Evolutionary conservation across 2,113 vertebrate genomes (phyloP).

Genomic region (Elgaria multicarinata): DNA sequence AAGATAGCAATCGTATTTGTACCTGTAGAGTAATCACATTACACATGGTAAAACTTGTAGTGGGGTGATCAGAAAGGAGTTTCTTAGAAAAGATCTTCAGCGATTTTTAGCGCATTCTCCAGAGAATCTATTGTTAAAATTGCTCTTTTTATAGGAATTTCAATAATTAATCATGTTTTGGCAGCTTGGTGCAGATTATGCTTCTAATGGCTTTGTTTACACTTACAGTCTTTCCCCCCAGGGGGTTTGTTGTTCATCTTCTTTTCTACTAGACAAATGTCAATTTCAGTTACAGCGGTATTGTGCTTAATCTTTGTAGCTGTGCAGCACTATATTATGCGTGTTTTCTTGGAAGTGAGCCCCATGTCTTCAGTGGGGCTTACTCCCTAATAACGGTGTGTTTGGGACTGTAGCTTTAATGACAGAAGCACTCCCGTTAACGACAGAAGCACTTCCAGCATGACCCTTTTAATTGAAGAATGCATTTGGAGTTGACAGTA

Average conservation of each 20-base stretch:
- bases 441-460: neutral
- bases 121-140: neutral
- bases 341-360: neutral
- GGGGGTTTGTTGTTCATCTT: neutral
- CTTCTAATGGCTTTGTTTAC: conserved; percentile 33
- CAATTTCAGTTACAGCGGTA: neutral
- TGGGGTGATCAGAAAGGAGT: neutral
- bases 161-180: conserved; percentile 30
- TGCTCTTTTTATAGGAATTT: conserved; percentile 11
- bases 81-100: neutral
- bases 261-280: conserved; percentile 11
- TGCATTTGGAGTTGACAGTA: neutral
- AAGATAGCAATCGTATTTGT: neutral
- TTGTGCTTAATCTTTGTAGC: conserved; percentile 1
- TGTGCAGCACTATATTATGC: neutral
- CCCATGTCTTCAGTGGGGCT: neutral
- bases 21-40: neutral
- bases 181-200: conserved; percentile 10
- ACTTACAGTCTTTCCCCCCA: neutral
- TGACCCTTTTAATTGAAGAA: neutral
- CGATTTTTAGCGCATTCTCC: neutral
- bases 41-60: neutral
- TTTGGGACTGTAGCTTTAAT: neutral
- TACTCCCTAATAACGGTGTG: neutral
- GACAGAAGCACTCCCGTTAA: no score